Conservation (phyloP, 2,113 vertebrate species). For the Etheostoma spectabile region DNA sequence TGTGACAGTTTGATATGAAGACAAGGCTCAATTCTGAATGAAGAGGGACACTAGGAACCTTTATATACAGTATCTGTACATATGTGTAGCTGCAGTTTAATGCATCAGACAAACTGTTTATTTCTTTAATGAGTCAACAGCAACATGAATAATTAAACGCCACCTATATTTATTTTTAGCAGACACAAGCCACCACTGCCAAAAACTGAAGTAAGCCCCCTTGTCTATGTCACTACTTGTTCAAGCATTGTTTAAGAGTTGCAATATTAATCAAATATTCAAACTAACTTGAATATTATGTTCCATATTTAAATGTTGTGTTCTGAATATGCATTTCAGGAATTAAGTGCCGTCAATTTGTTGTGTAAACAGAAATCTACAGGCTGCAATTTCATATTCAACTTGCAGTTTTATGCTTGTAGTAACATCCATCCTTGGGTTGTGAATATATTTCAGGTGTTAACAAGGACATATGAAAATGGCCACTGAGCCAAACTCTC, state of each 20-base stretch:
- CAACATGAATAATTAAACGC: neutral
- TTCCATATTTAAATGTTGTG: neutral
- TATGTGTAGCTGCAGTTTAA: too few species aligned
- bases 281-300: neutral
- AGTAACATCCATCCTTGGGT: neutral
- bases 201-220: neutral
- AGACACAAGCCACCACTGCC: neutral
- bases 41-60: neutral
- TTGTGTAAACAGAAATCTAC: neutral
- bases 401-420: neutral
- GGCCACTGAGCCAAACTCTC: neutral
- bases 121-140: neutral
- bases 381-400: neutral
- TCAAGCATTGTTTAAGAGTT: neutral
- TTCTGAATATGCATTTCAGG: neutral
- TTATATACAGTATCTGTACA: too few species aligned
- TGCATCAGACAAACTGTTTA: neutral
- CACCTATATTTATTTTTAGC: neutral
- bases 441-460: neutral
- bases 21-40: neutral
- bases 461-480: conserved; percentile 8
- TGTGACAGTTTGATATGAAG: neutral
- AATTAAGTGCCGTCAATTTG: neutral
- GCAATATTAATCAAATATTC: neutral
- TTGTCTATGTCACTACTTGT: neutral